phyloP scores from a whole-genome alignment of 2,113 vertebrate genomes.

The Carassius auratus region DNA sequence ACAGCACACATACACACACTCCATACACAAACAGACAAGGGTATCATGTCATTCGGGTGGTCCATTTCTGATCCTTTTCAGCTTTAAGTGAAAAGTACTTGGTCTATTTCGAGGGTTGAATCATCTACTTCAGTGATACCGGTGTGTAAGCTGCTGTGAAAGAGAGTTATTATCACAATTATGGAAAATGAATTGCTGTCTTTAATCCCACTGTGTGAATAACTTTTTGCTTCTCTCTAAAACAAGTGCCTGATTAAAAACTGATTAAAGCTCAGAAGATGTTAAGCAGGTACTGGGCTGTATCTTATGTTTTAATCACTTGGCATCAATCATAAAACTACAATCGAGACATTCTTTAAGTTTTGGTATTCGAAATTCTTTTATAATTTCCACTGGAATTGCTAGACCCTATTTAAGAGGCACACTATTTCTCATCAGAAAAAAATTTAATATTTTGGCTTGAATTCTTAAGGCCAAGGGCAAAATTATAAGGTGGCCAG shows the following conservation, averaged over 20 bases:
- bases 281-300: conserved; percentile 12
- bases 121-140: not conserved
- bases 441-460: not conserved
- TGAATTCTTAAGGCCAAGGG: too few relatives aligned
- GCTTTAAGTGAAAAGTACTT: conserved; percentile 6
- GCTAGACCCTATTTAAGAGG: not conserved
- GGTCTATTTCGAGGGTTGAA: not conserved
- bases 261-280: conserved; percentile 23
- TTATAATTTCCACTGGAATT: not conserved
- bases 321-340: not conserved
- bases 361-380: not conserved
- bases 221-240: conserved; percentile 14
- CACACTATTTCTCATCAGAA: not conserved
- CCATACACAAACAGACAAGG: conserved; percentile 27
- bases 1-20: not conserved
- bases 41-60: not conserved
- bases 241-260: conserved; percentile 38
- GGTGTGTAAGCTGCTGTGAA: conserved; percentile 12
- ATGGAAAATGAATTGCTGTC: conserved; percentile 24
- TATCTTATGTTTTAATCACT: conserved; percentile 27
- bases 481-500: too few relatives aligned
- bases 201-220: conserved; percentile 31
- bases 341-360: too few relatives aligned
- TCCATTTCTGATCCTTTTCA: not conserved
- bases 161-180: conserved; percentile 29